These are phyloP conservation scores for Podabrus alpinus DNA, from an alignment of 2,888 invertebrate genomes.

Conservation along the genomic window DNA sequence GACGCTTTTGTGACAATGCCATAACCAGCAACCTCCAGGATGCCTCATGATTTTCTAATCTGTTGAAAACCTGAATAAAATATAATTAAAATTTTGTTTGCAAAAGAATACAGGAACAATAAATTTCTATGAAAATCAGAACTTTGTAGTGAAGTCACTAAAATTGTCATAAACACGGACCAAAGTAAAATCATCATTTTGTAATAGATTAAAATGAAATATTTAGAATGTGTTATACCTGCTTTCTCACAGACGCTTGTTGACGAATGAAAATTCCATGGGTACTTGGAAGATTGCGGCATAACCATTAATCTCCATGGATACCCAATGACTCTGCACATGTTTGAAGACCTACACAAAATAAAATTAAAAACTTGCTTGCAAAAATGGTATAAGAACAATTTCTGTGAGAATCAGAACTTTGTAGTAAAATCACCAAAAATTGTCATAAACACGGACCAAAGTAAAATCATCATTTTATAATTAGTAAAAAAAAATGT, in stretches of 20 bases:
- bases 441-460: not conserved
- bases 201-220: not conserved
- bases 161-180: not conserved
- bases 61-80: not conserved
- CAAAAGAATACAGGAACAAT: not conserved
- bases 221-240: too few relatives aligned
- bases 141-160: not conserved
- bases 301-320: too few relatives aligned
- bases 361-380: not conserved
- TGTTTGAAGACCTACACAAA: not conserved
- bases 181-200: not conserved
- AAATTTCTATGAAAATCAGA: not conserved
- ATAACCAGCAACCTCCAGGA: too few relatives aligned
- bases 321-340: too few relatives aligned
- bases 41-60: not conserved
- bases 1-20: too few relatives aligned
- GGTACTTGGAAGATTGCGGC: too few relatives aligned
- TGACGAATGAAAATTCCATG: too few relatives aligned
- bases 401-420: not conserved
- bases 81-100: not conserved
- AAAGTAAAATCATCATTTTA: not conserved
- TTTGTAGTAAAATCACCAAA: not conserved
- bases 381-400: not conserved
- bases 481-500: too few relatives aligned
- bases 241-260: too few relatives aligned